phyloP scores from a whole-genome alignment of 1,140 invertebrate genomes.

The Neotoxoptera formosana region DNA sequence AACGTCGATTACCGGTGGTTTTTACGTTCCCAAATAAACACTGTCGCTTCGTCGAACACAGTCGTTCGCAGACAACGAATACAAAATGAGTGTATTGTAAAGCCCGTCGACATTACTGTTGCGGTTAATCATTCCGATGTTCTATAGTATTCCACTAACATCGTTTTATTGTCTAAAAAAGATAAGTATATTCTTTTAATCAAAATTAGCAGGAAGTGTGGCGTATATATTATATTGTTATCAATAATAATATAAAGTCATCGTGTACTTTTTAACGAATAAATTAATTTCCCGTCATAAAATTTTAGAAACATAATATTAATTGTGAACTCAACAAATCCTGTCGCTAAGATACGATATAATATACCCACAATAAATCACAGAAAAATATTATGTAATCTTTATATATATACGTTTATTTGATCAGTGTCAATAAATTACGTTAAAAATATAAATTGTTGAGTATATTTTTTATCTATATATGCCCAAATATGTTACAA shows the following conservation, averaged over 20 bases:
- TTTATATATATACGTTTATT: background rate
- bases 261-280: background rate
- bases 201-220: background rate
- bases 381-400: constrained; percentile 2
- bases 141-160: background rate
- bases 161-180: background rate
- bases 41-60: background rate
- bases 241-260: background rate
- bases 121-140: background rate
- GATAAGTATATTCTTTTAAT: background rate
- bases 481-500: background rate
- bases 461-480: background rate
- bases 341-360: background rate
- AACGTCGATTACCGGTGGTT: background rate
- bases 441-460: constrained; percentile 1
- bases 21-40: background rate
- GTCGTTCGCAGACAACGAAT: background rate
- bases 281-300: background rate
- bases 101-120: background rate
- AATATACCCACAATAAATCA: background rate
- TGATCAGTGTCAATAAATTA: background rate
- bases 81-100: background rate
- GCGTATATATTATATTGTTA: background rate
- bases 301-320: background rate
- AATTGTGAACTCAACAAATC: background rate